phyloP scores from a whole-genome alignment of 1,140 invertebrate genomes.

The Cydia amplana region DNA sequence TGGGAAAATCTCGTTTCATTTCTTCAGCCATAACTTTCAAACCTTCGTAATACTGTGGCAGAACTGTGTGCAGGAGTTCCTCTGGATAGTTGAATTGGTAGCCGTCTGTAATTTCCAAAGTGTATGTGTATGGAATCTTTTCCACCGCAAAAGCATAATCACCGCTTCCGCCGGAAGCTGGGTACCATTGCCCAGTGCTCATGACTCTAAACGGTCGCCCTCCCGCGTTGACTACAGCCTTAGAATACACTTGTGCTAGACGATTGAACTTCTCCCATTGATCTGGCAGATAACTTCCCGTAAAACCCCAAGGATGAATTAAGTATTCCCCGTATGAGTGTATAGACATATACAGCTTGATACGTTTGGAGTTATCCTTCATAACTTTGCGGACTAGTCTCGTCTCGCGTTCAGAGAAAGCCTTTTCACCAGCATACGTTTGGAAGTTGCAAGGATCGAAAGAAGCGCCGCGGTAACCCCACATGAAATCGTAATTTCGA shows the following conservation, averaged over 20 bases:
- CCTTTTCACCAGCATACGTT: constrained; percentile 84
- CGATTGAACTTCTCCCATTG: constrained; percentile 60
- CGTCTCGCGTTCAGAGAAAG: constrained; percentile 90
- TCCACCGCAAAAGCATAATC: constrained; percentile 84
- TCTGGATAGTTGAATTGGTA: constrained; percentile 71
- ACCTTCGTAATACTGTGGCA: not conserved
- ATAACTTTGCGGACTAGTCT: constrained; percentile 82
- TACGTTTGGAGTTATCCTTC: constrained; percentile 68
- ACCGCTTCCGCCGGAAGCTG: constrained; percentile 84
- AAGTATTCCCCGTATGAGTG: constrained; percentile 84
- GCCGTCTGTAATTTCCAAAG: constrained; percentile 82
- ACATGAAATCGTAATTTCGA: constrained; percentile 84
- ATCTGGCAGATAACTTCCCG: constrained; percentile 60
- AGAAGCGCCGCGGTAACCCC: constrained; percentile 83
- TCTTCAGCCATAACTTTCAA: not conserved
- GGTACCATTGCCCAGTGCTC: constrained; percentile 80
- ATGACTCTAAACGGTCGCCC: constrained; percentile 74
- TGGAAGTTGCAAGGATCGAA: constrained; percentile 84
- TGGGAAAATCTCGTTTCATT: not conserved
- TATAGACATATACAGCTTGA: constrained; percentile 84
- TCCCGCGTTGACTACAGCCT: constrained; percentile 68
- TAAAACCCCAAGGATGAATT: constrained; percentile 82
- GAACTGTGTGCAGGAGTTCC: constrained; percentile 39
- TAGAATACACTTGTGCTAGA: constrained; percentile 59
- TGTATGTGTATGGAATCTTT: constrained; percentile 84